Evolutionary conservation across 2,797 vertebrate genomes (phyloP).

Genomic region (Trachurus trachurus): DNA sequence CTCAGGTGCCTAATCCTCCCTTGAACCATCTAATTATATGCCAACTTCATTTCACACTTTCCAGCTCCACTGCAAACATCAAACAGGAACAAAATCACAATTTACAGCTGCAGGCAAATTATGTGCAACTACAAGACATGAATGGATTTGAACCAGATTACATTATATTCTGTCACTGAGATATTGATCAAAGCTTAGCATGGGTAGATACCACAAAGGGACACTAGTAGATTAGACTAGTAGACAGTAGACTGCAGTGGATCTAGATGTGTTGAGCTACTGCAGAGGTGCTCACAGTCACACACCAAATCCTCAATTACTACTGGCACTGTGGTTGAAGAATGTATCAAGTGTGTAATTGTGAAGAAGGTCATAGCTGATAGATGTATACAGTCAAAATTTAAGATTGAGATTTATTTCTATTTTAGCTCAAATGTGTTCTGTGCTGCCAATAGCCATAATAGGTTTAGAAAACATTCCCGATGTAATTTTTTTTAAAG

Average conservation of each 20-base stretch:
- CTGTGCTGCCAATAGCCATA: too few species aligned
- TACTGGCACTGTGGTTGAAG: not conserved
- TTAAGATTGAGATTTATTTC: too few species aligned
- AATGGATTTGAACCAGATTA: not conserved
- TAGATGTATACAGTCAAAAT: not conserved
- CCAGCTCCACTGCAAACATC: constrained; percentile 43
- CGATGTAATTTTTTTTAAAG: not conserved
- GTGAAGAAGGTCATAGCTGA: not conserved
- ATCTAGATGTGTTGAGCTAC: not conserved
- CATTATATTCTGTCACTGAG: not conserved
- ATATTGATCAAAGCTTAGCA: not conserved
- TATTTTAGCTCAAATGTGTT: too few species aligned
- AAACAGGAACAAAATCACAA: constrained; percentile 42
- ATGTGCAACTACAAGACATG: constrained; percentile 15
- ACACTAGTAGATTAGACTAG: not conserved
- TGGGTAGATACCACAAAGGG: not conserved
- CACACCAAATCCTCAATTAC: not conserved
- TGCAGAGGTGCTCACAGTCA: not conserved
- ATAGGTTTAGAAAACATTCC: not conserved
- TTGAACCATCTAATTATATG: constrained; percentile 55
- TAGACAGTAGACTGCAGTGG: not conserved
- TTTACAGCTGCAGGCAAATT: constrained; percentile 30
- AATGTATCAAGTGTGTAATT: not conserved
- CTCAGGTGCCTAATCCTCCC: constrained; percentile 35
- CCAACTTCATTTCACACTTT: constrained; percentile 62